Percentiles rank a stretch among this genome's conserved stretches.
Evolutionary conservation across 1,140 invertebrate species (phyloP).

Genomic region (Zaprionus ornatus): DNA sequence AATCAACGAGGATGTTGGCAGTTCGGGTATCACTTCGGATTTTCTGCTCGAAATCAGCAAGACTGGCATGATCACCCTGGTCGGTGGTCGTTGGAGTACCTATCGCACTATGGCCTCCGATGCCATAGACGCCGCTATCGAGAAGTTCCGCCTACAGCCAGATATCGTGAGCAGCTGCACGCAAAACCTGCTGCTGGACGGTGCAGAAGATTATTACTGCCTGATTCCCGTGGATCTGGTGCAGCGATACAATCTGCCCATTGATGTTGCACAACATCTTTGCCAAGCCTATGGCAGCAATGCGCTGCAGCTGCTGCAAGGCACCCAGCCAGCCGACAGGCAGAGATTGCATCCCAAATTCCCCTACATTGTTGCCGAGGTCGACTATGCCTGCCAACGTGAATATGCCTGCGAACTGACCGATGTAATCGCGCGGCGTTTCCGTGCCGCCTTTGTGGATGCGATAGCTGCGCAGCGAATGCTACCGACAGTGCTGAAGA

Average conservation of each 20-base stretch:
- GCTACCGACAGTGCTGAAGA: conserved; percentile 39
- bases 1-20: not conserved
- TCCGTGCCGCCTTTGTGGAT: conserved; percentile 60
- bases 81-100: conserved; percentile 54
- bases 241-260: conserved; percentile 53
- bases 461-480: conserved; percentile 43
- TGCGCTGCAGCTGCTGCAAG: conserved; percentile 26
- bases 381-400: conserved; percentile 43
- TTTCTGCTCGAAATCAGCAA: conserved; percentile 57
- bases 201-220: conserved; percentile 41
- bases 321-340: not conserved
- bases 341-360: conserved; percentile 47
- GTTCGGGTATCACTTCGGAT: not conserved
- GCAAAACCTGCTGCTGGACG: conserved; percentile 40
- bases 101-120: conserved; percentile 63
- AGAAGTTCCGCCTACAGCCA: conserved; percentile 38
- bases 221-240: conserved; percentile 56
- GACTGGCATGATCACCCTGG: conserved; percentile 52
- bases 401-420: conserved; percentile 61
- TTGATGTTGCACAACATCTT: conserved; percentile 65
- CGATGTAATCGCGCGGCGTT: conserved; percentile 52
- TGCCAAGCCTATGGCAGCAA: conserved; percentile 60
- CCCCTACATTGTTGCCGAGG: conserved; percentile 63
- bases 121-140: conserved; percentile 56
- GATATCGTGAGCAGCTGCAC: conserved; percentile 39